phyloP scores from a whole-genome alignment of 1,140 invertebrate genomes.

The Nasonia longicornis region DNA sequence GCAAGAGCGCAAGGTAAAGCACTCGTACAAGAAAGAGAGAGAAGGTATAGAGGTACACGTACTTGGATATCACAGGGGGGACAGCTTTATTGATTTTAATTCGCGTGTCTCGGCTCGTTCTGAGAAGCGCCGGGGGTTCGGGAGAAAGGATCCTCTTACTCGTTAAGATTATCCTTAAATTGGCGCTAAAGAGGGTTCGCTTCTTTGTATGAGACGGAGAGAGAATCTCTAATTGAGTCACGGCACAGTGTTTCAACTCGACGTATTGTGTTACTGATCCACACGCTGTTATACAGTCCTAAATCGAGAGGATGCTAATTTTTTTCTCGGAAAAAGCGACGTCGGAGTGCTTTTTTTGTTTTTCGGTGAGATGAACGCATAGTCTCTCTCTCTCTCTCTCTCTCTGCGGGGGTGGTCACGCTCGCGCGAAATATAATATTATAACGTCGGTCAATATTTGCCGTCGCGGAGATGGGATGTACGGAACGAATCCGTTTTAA shows the following conservation, averaged over 20 bases:
- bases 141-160: not conserved
- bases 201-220: not conserved
- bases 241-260: not conserved
- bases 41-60: not conserved
- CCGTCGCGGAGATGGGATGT: not conserved
- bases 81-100: conserved; percentile 1
- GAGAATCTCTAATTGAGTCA: not conserved
- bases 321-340: not conserved
- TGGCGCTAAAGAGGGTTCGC: not conserved
- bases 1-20: not conserved
- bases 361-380: not conserved
- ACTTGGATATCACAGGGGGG: not conserved
- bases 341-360: not conserved
- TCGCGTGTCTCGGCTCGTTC: not conserved
- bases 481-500: not conserved
- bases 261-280: not conserved
- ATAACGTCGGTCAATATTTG: not conserved
- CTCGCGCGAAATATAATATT: not conserved
- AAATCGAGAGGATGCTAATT: not conserved
- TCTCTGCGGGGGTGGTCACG: not conserved
- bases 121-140: not conserved
- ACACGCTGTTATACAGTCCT: not conserved
- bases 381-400: not conserved
- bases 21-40: not conserved
- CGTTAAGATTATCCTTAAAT: conserved; percentile 4